Conservation (phyloP, 2,888 invertebrate genomes). For the Polydrusus cervinus region DNA sequence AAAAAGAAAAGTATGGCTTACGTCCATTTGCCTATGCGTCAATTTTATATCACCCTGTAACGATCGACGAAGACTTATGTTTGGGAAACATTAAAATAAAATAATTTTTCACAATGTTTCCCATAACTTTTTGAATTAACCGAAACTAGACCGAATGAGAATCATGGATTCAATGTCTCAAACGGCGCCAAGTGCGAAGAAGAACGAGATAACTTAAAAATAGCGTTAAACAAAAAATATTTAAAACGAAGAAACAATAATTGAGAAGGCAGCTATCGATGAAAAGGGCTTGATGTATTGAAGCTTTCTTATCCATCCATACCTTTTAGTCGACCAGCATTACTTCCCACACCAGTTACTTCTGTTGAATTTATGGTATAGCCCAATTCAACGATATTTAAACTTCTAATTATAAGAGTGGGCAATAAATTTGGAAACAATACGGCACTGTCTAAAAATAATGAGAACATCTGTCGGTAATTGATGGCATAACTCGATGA, state of each 20-base stretch:
- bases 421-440: constrained; percentile 68
- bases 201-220: neutral
- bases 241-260: too few relatives aligned
- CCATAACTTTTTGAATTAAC: too few relatives aligned
- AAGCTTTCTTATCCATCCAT: neutral
- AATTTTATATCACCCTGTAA: too few relatives aligned
- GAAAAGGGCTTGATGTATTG: neutral
- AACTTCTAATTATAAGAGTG: constrained; percentile 66
- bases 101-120: too few relatives aligned
- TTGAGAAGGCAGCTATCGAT: too few relatives aligned
- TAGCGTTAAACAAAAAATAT: neutral
- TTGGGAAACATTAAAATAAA: too few relatives aligned
- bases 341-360: constrained; percentile 19
- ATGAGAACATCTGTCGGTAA: constrained; percentile 69
- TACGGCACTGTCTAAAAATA: constrained; percentile 67
- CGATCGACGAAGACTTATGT: too few relatives aligned
- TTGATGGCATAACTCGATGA: constrained; percentile 67
- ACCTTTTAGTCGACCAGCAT: neutral
- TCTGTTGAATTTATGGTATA: constrained; percentile 33
- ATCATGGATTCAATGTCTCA: too few relatives aligned
- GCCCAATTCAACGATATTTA: constrained; percentile 38
- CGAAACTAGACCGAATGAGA: too few relatives aligned
- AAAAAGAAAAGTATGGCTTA: too few relatives aligned
- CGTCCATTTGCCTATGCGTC: too few relatives aligned
- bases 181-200: too few relatives aligned